Evolutionary conservation across 2,113 vertebrate species (phyloP).

Genomic region (Ceyx margarethae): DNA sequence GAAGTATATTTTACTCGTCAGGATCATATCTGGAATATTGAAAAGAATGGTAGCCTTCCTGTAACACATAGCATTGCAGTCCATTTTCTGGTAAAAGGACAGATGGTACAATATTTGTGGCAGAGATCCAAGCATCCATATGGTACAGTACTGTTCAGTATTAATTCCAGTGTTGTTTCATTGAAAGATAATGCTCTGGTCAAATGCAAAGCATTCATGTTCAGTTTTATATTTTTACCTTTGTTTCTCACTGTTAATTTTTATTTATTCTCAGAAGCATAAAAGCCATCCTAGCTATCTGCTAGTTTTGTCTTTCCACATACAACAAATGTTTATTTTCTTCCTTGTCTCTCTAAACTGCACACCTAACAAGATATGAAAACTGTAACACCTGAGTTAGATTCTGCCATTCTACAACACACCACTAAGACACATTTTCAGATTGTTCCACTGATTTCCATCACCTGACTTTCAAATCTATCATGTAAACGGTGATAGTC

Average conservation of each 20-base stretch:
- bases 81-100: neutral
- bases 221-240: conserved; percentile 6
- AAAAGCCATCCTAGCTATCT: conserved; percentile 21
- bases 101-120: conserved; percentile 5
- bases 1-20: neutral
- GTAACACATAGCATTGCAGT: neutral
- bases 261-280: conserved; percentile 33
- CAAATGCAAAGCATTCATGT: neutral
- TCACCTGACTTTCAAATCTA: neutral
- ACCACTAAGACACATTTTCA: neutral
- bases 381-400: neutral
- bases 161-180: conserved; percentile 36
- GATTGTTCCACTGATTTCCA: neutral
- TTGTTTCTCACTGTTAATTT: conserved; percentile 28
- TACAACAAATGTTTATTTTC: neutral
- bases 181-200: neutral
- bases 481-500: neutral
- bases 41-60: neutral
- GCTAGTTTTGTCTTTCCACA: neutral
- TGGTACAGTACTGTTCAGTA: neutral
- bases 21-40: neutral
- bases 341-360: neutral
- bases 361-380: neutral
- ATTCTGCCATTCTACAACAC: neutral
- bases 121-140: neutral